Conservation (phyloP, 2,888 invertebrate species). For the Artemia sinica region DNA sequence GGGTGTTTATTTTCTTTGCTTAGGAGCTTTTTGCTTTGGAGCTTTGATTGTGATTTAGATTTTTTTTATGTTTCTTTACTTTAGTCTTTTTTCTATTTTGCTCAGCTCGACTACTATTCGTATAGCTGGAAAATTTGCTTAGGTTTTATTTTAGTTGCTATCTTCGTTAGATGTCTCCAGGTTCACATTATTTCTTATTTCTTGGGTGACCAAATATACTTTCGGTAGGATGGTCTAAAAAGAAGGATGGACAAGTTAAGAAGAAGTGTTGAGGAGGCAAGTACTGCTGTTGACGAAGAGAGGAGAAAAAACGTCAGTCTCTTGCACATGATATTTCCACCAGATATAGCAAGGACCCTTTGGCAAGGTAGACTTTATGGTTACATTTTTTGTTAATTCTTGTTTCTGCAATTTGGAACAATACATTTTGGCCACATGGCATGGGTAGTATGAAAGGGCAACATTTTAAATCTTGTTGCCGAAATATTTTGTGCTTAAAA, state of each 20-base stretch:
- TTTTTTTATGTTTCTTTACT: too few relatives aligned
- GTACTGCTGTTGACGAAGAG: conserved; percentile 75
- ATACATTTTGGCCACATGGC: neutral
- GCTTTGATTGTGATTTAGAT: too few relatives aligned
- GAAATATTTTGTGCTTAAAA: too few relatives aligned
- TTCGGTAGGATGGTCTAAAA: conserved; percentile 55
- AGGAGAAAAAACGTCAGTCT: conserved; percentile 85
- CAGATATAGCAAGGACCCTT: conserved; percentile 75
- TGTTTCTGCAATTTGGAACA: neutral
- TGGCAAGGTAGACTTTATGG: conserved; percentile 52
- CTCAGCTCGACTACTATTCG: too few relatives aligned
- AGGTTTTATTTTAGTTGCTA: too few relatives aligned
- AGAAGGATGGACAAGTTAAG: conserved; percentile 85
- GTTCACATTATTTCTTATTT: too few relatives aligned
- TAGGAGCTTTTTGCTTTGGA: too few relatives aligned
- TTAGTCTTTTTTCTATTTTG: too few relatives aligned
- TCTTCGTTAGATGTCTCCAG: too few relatives aligned
- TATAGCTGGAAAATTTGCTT: too few relatives aligned
- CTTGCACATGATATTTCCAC: conserved; percentile 81
- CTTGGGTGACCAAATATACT: too few relatives aligned
- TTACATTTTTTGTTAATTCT: conserved; percentile 11
- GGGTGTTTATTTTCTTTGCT: too few relatives aligned
- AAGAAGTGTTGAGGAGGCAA: conserved; percentile 81
- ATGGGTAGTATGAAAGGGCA: neutral
- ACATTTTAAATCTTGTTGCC: neutral